A percentile compares a stretch with the other conserved stretches of the same genome.
Evolutionary conservation across 2,888 invertebrate genomes (phyloP).

Genomic region (Ophraella communa): DNA sequence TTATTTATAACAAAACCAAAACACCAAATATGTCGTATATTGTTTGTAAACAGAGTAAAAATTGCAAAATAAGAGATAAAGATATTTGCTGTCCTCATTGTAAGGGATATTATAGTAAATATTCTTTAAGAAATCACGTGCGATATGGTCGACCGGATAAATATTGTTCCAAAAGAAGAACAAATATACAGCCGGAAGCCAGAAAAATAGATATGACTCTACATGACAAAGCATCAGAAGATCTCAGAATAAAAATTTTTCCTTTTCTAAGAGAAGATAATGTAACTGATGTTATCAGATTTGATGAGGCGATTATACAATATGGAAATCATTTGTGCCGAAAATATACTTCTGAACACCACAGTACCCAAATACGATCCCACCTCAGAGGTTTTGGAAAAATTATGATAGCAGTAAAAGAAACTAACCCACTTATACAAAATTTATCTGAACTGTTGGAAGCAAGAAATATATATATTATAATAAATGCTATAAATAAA

Average conservation of each 20-base stretch:
- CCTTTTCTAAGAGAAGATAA: conserved; percentile 19
- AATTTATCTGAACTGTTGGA: conserved; percentile 6
- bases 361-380: conserved; percentile 19
- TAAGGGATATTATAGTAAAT: conserved; percentile 11
- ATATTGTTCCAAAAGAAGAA: not conserved
- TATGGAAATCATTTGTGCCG: conserved; percentile 22
- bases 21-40: not conserved
- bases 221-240: conserved; percentile 3
- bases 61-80: conserved; percentile 1
- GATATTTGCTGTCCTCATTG: conserved; percentile 15
- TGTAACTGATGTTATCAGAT: conserved; percentile 11
- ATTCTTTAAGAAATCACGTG: conserved; percentile 5
- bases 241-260: conserved; percentile 3
- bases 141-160: conserved; percentile 5
- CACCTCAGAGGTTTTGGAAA: conserved; percentile 4
- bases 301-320: conserved; percentile 13
- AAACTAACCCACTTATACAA: conserved; percentile 16
- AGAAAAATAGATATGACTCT: conserved; percentile 14
- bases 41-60: conserved; percentile 8
- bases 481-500: conserved; percentile 5
- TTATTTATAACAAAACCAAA: conserved; percentile 6
- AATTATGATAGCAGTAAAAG: conserved; percentile 1
- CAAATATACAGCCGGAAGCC: conserved; percentile 16
- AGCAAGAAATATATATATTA: too few relatives aligned
- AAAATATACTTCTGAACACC: conserved; percentile 17